Percentiles rank a stretch among this genome's conserved stretches.
Conservation (phyloP, 1,140 invertebrate species). For the Trinorchestia longiramus region DNA sequence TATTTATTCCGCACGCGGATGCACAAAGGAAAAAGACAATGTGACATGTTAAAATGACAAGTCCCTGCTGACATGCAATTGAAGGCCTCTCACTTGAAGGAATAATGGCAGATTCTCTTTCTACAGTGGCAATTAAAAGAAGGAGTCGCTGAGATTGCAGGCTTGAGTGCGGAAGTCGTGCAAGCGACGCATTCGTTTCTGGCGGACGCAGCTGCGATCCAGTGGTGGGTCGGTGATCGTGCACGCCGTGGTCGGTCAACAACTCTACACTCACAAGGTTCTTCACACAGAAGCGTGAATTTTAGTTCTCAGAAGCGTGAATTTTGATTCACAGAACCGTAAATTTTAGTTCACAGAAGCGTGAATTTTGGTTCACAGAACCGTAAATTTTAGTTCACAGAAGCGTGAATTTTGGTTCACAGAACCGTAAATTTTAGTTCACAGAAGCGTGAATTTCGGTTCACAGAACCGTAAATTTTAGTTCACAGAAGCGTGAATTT, state of each 20-base stretch:
- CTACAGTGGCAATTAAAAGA: neutral
- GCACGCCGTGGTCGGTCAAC: neutral
- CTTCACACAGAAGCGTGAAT: too few species aligned
- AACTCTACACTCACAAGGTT: neutral
- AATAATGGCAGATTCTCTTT: slow-evolving; percentile 11
- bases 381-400: too few species aligned
- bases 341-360: too few species aligned
- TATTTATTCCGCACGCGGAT: neutral
- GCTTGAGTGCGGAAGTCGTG: neutral
- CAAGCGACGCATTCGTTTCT: neutral
- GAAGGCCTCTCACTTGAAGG: neutral
- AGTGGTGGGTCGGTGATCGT: neutral
- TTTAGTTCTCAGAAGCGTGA: too few species aligned
- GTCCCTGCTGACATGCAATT: neutral
- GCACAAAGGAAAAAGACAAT: neutral
- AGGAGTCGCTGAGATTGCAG: neutral
- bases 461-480: too few species aligned
- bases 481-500: too few species aligned
- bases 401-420: too few species aligned
- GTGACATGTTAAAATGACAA: slow-evolving; percentile 2
- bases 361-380: too few species aligned
- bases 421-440: too few species aligned
- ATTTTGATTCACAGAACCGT: too few species aligned
- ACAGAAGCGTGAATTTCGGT: too few species aligned
- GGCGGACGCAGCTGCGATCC: neutral